A percentile compares a stretch with the other conserved stretches of the same genome.
Evolutionary conservation across 2,797 vertebrate species (phyloP).

Genomic region (Lepilemur septentrionalis): DNA sequence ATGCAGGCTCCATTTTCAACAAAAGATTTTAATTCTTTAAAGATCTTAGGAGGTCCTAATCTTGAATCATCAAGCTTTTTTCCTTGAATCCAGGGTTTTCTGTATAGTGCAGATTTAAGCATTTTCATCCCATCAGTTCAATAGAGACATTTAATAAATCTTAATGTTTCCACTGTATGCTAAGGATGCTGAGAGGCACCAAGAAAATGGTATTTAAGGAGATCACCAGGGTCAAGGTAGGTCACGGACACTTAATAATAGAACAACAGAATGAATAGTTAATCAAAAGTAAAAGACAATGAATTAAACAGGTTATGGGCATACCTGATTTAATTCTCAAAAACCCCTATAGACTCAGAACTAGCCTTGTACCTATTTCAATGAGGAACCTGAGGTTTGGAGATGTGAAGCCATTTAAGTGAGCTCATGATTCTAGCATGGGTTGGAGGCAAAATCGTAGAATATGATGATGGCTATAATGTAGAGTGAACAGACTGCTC

Average conservation of each 20-base stretch:
- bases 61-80: background rate
- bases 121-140: background rate
- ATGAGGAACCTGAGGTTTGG: background rate
- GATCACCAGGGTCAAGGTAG: background rate
- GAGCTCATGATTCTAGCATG: background rate
- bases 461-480: background rate
- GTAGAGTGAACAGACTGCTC: background rate
- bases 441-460: background rate
- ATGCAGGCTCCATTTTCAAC: background rate
- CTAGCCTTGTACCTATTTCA: background rate
- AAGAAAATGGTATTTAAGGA: conserved; percentile 9
- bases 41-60: background rate
- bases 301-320: background rate
- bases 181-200: background rate
- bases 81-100: background rate
- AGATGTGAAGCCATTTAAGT: background rate
- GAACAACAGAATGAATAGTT: background rate
- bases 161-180: background rate
- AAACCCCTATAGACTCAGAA: background rate
- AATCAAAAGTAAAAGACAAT: background rate
- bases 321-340: background rate
- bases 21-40: background rate
- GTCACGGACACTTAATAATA: background rate
- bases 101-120: background rate
- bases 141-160: background rate